phyloP scores from a whole-genome alignment of 2,113 vertebrate genomes.

The Collichthys lucidus region DNA sequence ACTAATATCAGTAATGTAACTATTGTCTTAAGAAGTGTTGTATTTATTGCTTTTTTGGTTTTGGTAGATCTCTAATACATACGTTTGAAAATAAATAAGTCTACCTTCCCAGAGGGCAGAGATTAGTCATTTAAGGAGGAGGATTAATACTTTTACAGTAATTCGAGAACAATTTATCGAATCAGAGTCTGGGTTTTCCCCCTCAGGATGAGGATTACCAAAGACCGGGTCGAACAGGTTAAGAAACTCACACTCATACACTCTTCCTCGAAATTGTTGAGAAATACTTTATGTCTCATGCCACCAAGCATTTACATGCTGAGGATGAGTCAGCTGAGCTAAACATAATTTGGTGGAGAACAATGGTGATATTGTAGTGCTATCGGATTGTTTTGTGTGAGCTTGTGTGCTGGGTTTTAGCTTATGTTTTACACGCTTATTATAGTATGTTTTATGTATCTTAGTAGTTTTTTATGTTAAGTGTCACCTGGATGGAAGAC shows the following conservation, averaged over 20 bases:
- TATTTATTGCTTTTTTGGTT: too few species aligned
- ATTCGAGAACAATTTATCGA: neutral
- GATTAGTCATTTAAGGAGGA: too few species aligned
- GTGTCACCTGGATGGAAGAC: neutral
- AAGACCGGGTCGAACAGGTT: neutral
- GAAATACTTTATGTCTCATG: neutral
- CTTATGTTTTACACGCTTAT: neutral
- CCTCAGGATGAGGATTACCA: neutral
- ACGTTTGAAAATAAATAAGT: too few species aligned
- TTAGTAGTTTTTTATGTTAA: neutral
- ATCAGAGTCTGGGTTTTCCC: neutral
- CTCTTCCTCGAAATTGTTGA: neutral
- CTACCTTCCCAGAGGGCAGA: too few species aligned
- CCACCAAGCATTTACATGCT: neutral
- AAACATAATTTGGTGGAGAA: neutral
- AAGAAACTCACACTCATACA: too few species aligned
- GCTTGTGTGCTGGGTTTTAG: neutral
- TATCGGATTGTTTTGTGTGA: neutral
- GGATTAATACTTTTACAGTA: too few species aligned
- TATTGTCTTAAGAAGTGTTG: too few species aligned
- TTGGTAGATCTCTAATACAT: too few species aligned
- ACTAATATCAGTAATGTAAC: too few species aligned
- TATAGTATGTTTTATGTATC: neutral
- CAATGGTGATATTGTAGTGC: neutral
- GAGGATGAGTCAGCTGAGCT: neutral